These are phyloP conservation scores for Drosophila formosana DNA, from an alignment of 2,888 invertebrate species.

Conservation along the genomic window DNA sequence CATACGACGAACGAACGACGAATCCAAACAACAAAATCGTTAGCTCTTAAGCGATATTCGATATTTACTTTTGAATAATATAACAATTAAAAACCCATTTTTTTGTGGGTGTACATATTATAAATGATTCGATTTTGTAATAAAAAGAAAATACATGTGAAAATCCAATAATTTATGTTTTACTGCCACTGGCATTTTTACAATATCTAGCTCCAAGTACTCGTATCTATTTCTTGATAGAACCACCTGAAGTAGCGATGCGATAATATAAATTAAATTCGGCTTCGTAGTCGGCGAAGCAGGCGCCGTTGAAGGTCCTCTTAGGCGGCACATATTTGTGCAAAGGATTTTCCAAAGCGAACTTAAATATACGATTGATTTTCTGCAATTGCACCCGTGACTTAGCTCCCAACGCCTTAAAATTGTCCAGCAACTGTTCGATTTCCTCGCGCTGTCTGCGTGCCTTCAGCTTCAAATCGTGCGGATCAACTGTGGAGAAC, in stretches of 20 bases:
- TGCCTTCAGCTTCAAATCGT: constrained; percentile 67
- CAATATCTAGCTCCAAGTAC: no score
- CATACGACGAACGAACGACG: constrained; percentile 34
- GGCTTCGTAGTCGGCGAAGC: constrained; percentile 81
- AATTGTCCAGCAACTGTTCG: constrained; percentile 81
- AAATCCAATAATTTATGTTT: constrained; percentile 28
- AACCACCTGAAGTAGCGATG: constrained; percentile 77
- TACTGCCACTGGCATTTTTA: not conserved
- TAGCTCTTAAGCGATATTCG: constrained; percentile 60
- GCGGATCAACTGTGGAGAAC: constrained; percentile 73
- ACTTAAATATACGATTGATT: constrained; percentile 75
- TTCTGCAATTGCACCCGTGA: constrained; percentile 74
- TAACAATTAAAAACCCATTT: constrained; percentile 47
- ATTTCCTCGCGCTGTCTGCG: constrained; percentile 81
- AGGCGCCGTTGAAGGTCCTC: constrained; percentile 78
- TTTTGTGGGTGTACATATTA: constrained; percentile 71
- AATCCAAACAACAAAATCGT: constrained; percentile 29
- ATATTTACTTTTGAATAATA: constrained; percentile 50
- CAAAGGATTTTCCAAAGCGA: constrained; percentile 82
- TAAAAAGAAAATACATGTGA: constrained; percentile 55
- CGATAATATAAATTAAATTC: constrained; percentile 85
- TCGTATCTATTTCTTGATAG: constrained; percentile 53
- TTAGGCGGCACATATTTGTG: constrained; percentile 80
- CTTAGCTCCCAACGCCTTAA: constrained; percentile 74
- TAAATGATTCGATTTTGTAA: constrained; percentile 68